phyloP scores from a whole-genome alignment of 2,797 vertebrate species.

The Amphiprion clarkii region DNA sequence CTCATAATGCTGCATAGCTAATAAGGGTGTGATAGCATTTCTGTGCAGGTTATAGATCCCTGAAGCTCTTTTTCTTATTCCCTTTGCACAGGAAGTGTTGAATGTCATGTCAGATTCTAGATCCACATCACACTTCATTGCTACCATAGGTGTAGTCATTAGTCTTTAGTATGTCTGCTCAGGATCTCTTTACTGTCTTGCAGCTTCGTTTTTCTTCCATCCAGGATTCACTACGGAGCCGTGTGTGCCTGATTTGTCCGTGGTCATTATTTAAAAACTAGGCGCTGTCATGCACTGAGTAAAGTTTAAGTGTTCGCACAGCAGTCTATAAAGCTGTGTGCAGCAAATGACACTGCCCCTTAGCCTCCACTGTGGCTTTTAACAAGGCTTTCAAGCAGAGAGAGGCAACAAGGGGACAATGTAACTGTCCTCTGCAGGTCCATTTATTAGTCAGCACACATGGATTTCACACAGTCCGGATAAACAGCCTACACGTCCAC shows the following conservation, averaged over 20 bases:
- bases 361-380: conserved; percentile 47
- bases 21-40: conserved; percentile 2
- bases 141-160: too few relatives aligned
- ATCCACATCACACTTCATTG: too few relatives aligned
- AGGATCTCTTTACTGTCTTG: too few relatives aligned
- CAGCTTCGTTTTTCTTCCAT: neutral
- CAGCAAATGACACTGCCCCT: conserved; percentile 49
- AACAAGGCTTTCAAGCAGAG: conserved; percentile 38
- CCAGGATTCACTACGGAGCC: neutral
- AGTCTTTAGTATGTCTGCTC: too few relatives aligned
- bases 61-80: conserved; percentile 2
- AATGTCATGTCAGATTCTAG: neutral
- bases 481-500: conserved; percentile 7
- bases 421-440: conserved; percentile 30
- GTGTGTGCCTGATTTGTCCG: neutral
- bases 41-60: conserved; percentile 9
- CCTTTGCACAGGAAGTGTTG: neutral
- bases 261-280: conserved; percentile 23
- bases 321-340: conserved; percentile 50
- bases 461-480: conserved; percentile 28
- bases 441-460: conserved; percentile 42
- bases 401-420: conserved; percentile 35
- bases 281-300: conserved; percentile 13
- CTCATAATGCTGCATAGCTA: conserved; percentile 13
- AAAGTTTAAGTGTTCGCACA: conserved; percentile 42